Conservation (phyloP, 2,888 invertebrate genomes). For the Carabus problematicus region DNA sequence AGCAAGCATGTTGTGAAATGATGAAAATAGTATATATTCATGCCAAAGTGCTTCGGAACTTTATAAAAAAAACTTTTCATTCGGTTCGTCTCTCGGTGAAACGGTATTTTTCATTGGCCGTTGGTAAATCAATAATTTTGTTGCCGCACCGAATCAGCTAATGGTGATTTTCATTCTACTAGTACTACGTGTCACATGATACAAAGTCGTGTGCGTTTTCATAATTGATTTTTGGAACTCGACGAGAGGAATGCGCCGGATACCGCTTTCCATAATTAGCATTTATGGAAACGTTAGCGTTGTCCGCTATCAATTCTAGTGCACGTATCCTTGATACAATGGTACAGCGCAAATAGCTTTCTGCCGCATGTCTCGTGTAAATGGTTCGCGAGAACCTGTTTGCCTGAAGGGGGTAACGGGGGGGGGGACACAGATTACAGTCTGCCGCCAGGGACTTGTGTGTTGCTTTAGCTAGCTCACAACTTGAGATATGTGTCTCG, state of each 20-base stretch:
- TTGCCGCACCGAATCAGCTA: background rate
- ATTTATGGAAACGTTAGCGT: conserved; percentile 28
- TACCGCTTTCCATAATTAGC: conserved; percentile 34
- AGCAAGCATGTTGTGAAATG: background rate
- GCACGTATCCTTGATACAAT: conserved; percentile 15
- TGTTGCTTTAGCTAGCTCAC: background rate
- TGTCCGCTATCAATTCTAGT: background rate
- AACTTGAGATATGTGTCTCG: no score
- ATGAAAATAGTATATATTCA: conserved; percentile 5
- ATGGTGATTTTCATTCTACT: background rate
- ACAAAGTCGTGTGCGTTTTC: conserved; percentile 10
- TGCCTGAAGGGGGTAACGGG: background rate
- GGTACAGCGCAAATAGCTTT: background rate
- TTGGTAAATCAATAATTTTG: conserved; percentile 28
- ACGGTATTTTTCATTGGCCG: conserved; percentile 33
- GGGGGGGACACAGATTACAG: conserved; percentile 1
- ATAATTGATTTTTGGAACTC: conserved; percentile 39
- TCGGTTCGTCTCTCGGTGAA: conserved; percentile 6
- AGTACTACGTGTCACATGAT: background rate
- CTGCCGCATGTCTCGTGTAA: background rate
- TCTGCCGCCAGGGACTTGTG: conserved; percentile 12
- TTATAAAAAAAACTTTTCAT: conserved; percentile 13
- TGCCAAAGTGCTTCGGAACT: background rate
- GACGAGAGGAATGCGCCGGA: conserved; percentile 17
- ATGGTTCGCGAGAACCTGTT: background rate